Evolutionary conservation across 2,113 vertebrate genomes (phyloP).

Genomic region (Phrynosoma platyrhinos): DNA sequence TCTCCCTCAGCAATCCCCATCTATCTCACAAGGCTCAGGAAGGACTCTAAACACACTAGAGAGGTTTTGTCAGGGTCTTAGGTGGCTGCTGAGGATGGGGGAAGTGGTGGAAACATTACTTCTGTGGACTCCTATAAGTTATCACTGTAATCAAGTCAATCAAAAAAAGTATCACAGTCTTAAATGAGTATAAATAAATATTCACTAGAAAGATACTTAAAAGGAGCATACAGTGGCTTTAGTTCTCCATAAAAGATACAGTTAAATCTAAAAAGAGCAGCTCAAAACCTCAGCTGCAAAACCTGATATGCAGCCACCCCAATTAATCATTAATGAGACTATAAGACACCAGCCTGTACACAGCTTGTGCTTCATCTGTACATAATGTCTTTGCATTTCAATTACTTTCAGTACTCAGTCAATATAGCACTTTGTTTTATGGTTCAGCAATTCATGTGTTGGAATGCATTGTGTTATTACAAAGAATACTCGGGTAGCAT

Average conservation of each 20-base stretch:
- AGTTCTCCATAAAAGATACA: neutral
- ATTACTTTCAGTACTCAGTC: neutral
- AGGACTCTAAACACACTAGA: neutral
- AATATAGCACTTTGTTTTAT: neutral
- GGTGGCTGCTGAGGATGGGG: neutral
- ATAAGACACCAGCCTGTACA: neutral
- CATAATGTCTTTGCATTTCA: neutral
- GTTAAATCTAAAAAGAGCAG: neutral
- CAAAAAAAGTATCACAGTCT: neutral
- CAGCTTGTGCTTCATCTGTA: neutral
- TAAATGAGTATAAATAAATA: neutral
- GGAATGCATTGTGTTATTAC: neutral
- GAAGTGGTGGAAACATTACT: neutral
- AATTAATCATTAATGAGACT: conserved; percentile 4
- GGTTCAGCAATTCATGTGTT: neutral
- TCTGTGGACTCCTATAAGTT: neutral
- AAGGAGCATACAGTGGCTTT: neutral
- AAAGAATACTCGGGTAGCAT: neutral
- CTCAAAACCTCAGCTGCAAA: neutral
- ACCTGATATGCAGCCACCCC: neutral
- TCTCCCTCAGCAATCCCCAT: neutral
- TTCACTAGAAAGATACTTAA: neutral
- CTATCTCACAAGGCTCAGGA: neutral
- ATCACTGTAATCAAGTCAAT: neutral
- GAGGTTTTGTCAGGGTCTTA: neutral